Percentiles rank a stretch among this genome's conserved stretches.
phyloP scores from a whole-genome alignment of 2,888 invertebrate species.

The Rhingia rostrata region DNA sequence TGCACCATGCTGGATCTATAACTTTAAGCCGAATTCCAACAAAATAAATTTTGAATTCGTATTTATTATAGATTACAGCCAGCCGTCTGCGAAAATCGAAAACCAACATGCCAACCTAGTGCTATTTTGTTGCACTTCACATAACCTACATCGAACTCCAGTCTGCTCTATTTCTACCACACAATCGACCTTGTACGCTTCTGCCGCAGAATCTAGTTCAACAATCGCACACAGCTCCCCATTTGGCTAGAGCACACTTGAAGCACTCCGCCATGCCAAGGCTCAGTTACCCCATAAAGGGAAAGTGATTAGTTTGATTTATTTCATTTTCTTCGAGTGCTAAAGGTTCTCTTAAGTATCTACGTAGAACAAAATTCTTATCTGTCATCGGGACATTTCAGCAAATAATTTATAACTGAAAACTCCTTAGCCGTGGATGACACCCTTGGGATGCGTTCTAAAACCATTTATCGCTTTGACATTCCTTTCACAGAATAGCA shows the following conservation, averaged over 20 bases:
- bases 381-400: constrained; percentile 9
- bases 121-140: too few species aligned
- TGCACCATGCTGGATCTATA: too few species aligned
- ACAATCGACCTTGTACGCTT: neutral
- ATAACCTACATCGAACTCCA: neutral
- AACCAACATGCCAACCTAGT: too few species aligned
- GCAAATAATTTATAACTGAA: constrained; percentile 36
- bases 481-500: neutral
- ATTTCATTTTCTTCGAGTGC: neutral
- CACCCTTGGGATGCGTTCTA: constrained; percentile 15
- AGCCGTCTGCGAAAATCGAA: too few species aligned
- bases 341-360: neutral
- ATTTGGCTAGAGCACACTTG: neutral
- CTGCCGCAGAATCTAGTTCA: neutral
- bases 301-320: neutral
- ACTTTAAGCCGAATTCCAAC: too few species aligned
- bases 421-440: constrained; percentile 9
- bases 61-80: too few species aligned
- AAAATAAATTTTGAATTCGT: too few species aligned
- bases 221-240: neutral
- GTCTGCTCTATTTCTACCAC: neutral
- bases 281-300: neutral
- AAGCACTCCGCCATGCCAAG: neutral
- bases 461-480: constrained; percentile 7
- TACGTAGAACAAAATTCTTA: neutral